Evolutionary conservation across 1,140 invertebrate genomes (phyloP).

Genomic region (Hypothenemus hampei): DNA sequence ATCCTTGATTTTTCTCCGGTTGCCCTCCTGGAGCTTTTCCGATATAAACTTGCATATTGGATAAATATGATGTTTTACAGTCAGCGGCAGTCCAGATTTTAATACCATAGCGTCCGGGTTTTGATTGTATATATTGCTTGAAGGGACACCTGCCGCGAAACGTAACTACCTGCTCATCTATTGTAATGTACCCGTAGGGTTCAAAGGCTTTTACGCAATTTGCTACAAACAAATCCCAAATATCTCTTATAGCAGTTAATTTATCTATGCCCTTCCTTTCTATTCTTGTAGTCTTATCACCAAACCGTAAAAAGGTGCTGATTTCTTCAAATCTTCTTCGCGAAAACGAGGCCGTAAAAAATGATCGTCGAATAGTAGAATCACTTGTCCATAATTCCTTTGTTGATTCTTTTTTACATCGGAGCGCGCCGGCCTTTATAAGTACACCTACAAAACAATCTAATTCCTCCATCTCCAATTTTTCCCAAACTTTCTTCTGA

Average conservation of each 20-base stretch:
- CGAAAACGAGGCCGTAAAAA: conserved; percentile 12
- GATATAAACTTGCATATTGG: conserved; percentile 29
- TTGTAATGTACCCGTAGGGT: conserved; percentile 24
- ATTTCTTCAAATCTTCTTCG: neutral
- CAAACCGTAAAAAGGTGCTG: neutral
- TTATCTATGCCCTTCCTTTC: conserved; percentile 34
- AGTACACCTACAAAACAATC: conserved; percentile 21
- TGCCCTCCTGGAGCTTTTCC: conserved; percentile 12
- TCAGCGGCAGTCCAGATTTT: conserved; percentile 27
- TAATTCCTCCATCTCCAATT: too few species aligned
- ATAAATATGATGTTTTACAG: conserved; percentile 24
- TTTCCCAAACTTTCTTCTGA: neutral
- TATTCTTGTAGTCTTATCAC: neutral
- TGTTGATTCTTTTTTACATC: conserved; percentile 17
- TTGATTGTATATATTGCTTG: conserved; percentile 19
- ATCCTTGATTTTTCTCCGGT: conserved; percentile 19
- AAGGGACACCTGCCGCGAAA: conserved; percentile 21
- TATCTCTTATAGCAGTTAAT: conserved; percentile 36
- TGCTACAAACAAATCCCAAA: conserved; percentile 38
- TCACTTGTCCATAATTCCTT: neutral
- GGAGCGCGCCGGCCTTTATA: conserved; percentile 23
- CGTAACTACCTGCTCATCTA: conserved; percentile 21
- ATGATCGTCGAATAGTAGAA: conserved; percentile 7
- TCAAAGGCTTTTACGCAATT: conserved; percentile 36
- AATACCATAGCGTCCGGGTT: conserved; percentile 19